These are phyloP conservation scores for Eubasilissa regina DNA, from an alignment of 1,140 invertebrate species.

Conservation along the genomic window DNA sequence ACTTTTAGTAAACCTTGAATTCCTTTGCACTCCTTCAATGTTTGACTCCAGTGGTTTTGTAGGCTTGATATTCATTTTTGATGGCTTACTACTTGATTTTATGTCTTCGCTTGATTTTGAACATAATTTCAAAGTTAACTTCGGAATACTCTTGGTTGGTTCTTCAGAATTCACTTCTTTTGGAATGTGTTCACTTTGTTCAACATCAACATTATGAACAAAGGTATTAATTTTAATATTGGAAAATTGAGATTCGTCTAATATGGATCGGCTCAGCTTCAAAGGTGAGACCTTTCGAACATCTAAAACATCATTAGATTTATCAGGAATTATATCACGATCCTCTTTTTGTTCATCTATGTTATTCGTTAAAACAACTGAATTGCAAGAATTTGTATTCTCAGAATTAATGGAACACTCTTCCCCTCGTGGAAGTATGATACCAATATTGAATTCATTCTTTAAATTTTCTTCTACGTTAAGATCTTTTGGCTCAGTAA, in stretches of 20 bases:
- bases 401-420: conserved; percentile 4
- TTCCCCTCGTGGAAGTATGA: not conserved
- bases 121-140: conserved; percentile 51
- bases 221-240: conserved; percentile 34
- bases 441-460: not conserved
- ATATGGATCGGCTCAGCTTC: conserved; percentile 37
- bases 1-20: conserved; percentile 50
- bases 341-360: conserved; percentile 9
- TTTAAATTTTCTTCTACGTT: not conserved
- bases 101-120: conserved; percentile 55
- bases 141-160: conserved; percentile 47
- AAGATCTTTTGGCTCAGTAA: not conserved
- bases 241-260: conserved; percentile 43
- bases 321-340: conserved; percentile 32
- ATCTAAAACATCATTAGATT: conserved; percentile 51
- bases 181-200: conserved; percentile 37
- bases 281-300: conserved; percentile 50
- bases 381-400: conserved; percentile 16
- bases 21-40: conserved; percentile 46
- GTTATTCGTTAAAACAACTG: conserved; percentile 24
- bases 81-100: conserved; percentile 11
- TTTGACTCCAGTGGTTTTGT: conserved; percentile 62
- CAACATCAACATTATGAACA: conserved; percentile 21
- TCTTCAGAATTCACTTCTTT: conserved; percentile 37
- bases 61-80: conserved; percentile 66